Percentiles rank a stretch among this genome's conserved stretches.
Conservation (phyloP, 2,797 vertebrate species). For the Galaxias olidus region DNA sequence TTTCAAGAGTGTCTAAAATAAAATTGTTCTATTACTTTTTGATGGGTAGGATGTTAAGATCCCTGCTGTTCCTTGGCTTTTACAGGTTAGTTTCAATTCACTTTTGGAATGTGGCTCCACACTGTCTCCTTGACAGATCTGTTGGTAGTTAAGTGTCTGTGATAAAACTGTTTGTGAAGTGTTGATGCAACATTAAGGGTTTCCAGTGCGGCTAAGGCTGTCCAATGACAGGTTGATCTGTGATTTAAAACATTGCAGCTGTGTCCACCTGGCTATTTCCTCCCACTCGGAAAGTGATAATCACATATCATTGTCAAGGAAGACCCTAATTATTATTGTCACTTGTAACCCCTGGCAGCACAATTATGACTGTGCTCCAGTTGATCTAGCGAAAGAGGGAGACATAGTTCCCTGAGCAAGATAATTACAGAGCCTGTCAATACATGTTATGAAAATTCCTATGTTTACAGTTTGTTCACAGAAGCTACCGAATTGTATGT, state of each 20-base stretch:
- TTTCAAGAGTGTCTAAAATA: too few species aligned
- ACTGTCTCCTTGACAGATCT: too few species aligned
- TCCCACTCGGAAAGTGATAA: slow-evolving; percentile 23
- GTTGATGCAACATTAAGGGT: background rate
- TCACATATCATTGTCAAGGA: slow-evolving; percentile 33
- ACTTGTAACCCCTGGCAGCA: slow-evolving; percentile 36
- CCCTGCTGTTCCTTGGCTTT: too few species aligned
- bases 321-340: slow-evolving; percentile 44
- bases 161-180: slow-evolving; percentile 17
- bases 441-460: slow-evolving; percentile 22
- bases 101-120: too few species aligned
- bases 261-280: slow-evolving; percentile 6
- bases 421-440: slow-evolving; percentile 50
- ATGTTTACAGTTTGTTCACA: background rate
- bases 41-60: too few species aligned
- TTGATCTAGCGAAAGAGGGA: slow-evolving; percentile 25
- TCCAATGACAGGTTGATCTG: slow-evolving; percentile 1
- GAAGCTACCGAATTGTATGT: too few species aligned
- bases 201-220: background rate
- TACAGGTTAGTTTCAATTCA: too few species aligned
- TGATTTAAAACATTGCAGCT: slow-evolving; percentile 11
- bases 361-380: slow-evolving; percentile 35
- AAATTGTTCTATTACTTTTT: too few species aligned
- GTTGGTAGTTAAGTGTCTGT: too few species aligned
- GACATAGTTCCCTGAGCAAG: slow-evolving; percentile 19